These are phyloP conservation scores for Cosmia pyralina DNA, from an alignment of 2,888 invertebrate species.

Conservation along the genomic window DNA sequence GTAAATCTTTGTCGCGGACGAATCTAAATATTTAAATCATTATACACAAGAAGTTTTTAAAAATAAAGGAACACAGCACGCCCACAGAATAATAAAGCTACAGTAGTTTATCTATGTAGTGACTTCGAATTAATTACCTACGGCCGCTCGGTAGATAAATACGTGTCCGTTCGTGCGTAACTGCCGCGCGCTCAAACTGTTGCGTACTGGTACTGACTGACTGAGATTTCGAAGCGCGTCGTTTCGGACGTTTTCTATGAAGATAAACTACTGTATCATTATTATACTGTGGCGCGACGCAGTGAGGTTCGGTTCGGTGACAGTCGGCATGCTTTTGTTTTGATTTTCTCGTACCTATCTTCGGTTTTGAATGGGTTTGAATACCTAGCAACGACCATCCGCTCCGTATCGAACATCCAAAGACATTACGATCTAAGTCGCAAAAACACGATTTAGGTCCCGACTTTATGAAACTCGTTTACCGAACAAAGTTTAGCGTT, in stretches of 20 bases:
- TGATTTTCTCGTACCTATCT: background rate
- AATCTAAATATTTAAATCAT: background rate
- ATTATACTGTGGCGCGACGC: background rate
- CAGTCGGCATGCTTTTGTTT: conserved; percentile 9
- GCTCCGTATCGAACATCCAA: background rate
- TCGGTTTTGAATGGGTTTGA: background rate
- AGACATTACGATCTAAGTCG: background rate
- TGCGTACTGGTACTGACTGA: too few species aligned
- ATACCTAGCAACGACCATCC: background rate
- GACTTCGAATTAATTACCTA: too few species aligned
- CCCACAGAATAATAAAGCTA: too few species aligned
- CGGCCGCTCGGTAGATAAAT: too few species aligned
- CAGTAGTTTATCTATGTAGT: too few species aligned
- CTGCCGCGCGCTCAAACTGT: too few species aligned
- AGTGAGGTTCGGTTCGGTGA: background rate
- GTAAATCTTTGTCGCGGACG: too few species aligned
- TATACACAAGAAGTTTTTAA: background rate
- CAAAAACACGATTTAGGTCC: conserved; percentile 13
- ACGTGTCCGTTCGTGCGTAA: too few species aligned
- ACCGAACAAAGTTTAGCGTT: conserved; percentile 26
- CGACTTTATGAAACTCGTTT: conserved; percentile 44
- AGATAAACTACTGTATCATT: too few species aligned
- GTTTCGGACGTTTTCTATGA: too few species aligned
- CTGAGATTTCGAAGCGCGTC: too few species aligned
- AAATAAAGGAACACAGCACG: background rate